A percentile compares a stretch with the other conserved stretches of the same genome.
Conservation (phyloP, 2,888 invertebrate genomes). For the Pterobdella sp. region DNA sequence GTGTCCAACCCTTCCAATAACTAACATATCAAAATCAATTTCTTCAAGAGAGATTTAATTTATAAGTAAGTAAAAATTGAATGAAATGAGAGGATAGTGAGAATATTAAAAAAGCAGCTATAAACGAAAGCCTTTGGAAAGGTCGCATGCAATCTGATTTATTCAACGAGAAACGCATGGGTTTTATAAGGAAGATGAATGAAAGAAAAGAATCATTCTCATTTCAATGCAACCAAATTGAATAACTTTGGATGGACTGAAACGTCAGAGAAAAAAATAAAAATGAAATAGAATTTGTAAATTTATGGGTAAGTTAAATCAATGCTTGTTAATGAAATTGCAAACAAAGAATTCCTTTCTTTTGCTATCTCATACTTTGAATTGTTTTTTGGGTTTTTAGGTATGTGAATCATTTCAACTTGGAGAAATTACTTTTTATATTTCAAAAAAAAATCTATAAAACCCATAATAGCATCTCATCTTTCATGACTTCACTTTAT, state of each 20-base stretch:
- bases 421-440: too few relatives aligned
- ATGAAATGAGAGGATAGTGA: too few relatives aligned
- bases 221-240: neutral
- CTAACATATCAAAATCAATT: too few relatives aligned
- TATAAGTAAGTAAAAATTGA: too few relatives aligned
- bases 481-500: neutral
- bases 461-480: neutral
- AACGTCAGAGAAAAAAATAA: neutral
- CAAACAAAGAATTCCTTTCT: neutral
- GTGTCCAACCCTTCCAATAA: too few relatives aligned
- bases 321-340: neutral
- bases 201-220: neutral
- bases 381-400: neutral
- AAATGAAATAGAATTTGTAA: neutral
- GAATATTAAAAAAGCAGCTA: too few relatives aligned
- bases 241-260: neutral
- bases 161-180: neutral
- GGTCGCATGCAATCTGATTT: neutral
- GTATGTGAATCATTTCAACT: too few relatives aligned
- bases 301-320: neutral
- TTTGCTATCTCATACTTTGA: neutral
- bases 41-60: too few relatives aligned
- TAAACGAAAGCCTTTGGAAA: neutral
- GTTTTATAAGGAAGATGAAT: constrained; percentile 4
- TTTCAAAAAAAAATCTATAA: neutral